phyloP scores from a whole-genome alignment of 2,888 invertebrate species.

The Mesorhabditis belari region DNA sequence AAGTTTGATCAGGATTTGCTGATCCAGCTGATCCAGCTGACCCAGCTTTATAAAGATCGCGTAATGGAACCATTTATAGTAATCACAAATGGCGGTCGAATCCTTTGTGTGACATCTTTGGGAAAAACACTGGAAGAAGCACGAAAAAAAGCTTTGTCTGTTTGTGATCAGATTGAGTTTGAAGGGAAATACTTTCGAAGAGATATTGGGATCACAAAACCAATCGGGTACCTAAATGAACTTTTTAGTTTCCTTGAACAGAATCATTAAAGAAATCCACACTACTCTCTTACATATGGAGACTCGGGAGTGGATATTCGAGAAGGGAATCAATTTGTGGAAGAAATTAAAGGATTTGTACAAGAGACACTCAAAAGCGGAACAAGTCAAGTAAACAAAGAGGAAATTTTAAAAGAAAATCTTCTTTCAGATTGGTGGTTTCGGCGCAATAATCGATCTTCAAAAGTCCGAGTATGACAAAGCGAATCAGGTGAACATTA shows the following conservation, averaged over 20 bases:
- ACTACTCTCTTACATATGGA: conserved; percentile 67
- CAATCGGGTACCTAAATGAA: neutral
- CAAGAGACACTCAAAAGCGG: conserved; percentile 30
- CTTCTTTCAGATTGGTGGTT: conserved; percentile 65
- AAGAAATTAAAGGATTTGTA: conserved; percentile 71
- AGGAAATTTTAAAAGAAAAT: neutral
- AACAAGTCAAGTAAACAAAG: conserved; percentile 16
- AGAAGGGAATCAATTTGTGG: conserved; percentile 79
- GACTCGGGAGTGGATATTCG: conserved; percentile 82
- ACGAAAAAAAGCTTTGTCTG: conserved; percentile 70
- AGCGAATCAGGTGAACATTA: conserved; percentile 65
- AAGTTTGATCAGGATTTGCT: neutral
- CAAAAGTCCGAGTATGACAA: conserved; percentile 65
- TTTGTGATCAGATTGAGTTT: conserved; percentile 70
- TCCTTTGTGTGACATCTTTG: conserved; percentile 72
- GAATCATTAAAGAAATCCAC: neutral
- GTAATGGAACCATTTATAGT: conserved; percentile 54
- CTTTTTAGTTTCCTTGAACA: neutral
- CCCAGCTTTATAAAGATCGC: too few species aligned
- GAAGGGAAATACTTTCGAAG: conserved; percentile 76
- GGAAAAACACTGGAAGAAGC: conserved; percentile 64
- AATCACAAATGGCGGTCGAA: conserved; percentile 79
- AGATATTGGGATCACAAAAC: conserved; percentile 67
- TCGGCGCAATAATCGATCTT: conserved; percentile 84
- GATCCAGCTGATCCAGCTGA: too few species aligned